Base-by-base conservation (phyloP, 2,113 vertebrate genomes). In the Prolemur simus region DNA sequence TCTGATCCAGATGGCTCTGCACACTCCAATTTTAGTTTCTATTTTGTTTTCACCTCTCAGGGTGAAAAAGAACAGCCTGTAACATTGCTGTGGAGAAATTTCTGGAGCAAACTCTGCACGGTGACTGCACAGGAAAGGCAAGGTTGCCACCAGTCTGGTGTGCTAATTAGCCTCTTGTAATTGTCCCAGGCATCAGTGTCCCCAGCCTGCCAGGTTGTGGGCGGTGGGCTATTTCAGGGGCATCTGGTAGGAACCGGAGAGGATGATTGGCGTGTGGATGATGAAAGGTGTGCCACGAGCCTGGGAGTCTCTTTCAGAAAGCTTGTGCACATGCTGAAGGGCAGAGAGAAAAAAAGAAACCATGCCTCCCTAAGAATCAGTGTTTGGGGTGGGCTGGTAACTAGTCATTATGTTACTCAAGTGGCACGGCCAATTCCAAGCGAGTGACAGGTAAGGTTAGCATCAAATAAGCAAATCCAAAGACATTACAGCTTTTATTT, bases 141-240 rank as follows among this genome's bases (percentile, higher is more conserved):
- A 90, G 96, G 94, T 92, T 93, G 73, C 45, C 7, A 1, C 91
- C 1, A 49, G 69, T 95, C 45, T 93, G 78, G 87, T 93, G 54
- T 18, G 39, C 97, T 98, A 98, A 98, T 98, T 98, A 98, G 96
- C 96, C 94, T 98, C 92, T 64, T 97, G 90, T 97, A 94, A 96
- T 97, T 97, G 97, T 97, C 96, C 91, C 68, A 97, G 96, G 92
- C 96, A 54, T 89, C 63, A 27, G 47, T 56, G 42, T 69, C 73
- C 95, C 80, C 94, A 96, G 95, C 93, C 96, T 97, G 69, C 84
- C 66, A 71, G 87, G 87, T 95, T 95, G 96, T 77, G 93, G 98
- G 98, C 97, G 97, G 96, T 74, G 94, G 96, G 98, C 96, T 98
- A 93, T 98, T 98, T 97, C 95, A 93, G 88, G 97, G 97, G 88